Evolutionary conservation across 2,797 vertebrate species (phyloP).

Genomic region (Sylvia borin): DNA sequence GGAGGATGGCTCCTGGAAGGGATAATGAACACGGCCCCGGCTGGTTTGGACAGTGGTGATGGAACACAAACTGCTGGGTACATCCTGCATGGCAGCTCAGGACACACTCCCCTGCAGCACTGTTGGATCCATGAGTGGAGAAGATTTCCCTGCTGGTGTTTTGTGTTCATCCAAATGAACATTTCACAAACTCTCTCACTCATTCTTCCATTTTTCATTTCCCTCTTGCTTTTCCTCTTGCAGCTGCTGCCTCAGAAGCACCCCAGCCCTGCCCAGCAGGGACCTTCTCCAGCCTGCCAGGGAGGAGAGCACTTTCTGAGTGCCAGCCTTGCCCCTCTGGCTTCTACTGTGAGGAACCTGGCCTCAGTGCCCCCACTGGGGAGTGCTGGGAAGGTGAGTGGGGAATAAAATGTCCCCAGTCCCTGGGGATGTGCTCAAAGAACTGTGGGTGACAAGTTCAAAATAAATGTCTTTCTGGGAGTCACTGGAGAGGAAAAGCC

Average conservation of each 20-base stretch:
- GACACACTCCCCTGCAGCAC: background rate
- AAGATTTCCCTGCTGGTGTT: background rate
- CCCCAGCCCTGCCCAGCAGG: slow-evolving; percentile 86
- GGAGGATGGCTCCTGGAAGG: background rate
- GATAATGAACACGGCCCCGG: background rate
- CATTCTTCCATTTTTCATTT: background rate
- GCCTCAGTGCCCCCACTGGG: slow-evolving; percentile 82
- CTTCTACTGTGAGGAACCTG: slow-evolving; percentile 81
- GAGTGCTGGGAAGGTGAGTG: slow-evolving; percentile 84
- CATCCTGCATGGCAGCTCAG: background rate
- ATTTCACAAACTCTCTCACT: background rate
- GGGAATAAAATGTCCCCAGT: too few species aligned
- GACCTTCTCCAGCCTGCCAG: slow-evolving; percentile 82
- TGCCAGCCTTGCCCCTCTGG: slow-evolving; percentile 86
- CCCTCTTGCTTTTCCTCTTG: background rate
- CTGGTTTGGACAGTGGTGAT: background rate
- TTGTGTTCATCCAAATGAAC: background rate
- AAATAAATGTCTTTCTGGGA: background rate
- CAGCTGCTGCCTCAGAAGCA: slow-evolving; percentile 81
- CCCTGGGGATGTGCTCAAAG: background rate
- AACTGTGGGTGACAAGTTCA: background rate
- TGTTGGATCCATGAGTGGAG: background rate
- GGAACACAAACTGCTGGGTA: background rate
- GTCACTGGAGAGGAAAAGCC: background rate
- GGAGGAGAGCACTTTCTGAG: slow-evolving; percentile 70